Conservation (phyloP, 2,113 vertebrate species). For the Plectropomus leopardus region DNA sequence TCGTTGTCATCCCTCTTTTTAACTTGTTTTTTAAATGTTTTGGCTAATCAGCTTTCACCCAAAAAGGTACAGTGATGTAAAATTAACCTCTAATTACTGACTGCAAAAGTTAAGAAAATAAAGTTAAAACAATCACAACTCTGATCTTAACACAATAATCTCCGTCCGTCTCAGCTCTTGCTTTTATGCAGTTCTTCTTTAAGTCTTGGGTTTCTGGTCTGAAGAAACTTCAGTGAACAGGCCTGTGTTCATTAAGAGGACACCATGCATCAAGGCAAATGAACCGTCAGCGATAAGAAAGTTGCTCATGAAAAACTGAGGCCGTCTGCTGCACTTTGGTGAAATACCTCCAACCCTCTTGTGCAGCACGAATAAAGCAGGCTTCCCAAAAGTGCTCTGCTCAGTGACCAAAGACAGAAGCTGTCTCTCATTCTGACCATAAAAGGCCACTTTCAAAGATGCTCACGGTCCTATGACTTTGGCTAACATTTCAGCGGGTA, state of each 20-base stretch:
- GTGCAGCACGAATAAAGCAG: constrained; percentile 34
- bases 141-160: constrained; percentile 7
- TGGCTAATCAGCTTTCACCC: constrained; percentile 27
- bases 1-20: no score
- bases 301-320: constrained; percentile 31
- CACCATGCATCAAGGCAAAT: constrained; percentile 11
- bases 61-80: neutral
- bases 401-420: constrained; percentile 54
- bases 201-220: neutral
- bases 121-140: constrained; percentile 2
- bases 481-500: constrained; percentile 44
- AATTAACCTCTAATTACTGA: constrained; percentile 5
- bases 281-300: constrained; percentile 31
- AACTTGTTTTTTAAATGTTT: constrained; percentile 43
- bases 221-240: constrained; percentile 14
- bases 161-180: neutral
- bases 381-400: constrained; percentile 51
- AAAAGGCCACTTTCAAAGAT: constrained; percentile 74
- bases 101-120: constrained; percentile 1
- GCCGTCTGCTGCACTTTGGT: constrained; percentile 30
- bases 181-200: neutral
- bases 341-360: constrained; percentile 55
- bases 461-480: constrained; percentile 49
- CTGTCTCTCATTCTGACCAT: constrained; percentile 67
- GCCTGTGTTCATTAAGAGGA: constrained; percentile 29